Base-by-base conservation (phyloP, 2,113 vertebrate genomes). In the Corvus moneduloides region DNA sequence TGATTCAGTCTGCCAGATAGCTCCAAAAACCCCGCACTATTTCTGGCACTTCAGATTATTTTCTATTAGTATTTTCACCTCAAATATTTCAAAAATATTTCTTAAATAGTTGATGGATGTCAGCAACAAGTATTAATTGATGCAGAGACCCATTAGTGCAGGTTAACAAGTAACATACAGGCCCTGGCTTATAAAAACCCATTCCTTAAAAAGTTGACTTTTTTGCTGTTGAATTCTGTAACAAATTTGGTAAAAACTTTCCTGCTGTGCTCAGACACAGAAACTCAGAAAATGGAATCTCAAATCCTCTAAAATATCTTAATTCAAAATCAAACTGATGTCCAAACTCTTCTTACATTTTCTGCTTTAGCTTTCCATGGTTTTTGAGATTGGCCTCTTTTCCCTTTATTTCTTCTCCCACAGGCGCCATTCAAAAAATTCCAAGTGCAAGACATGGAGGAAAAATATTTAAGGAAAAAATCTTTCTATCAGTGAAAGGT, bases 371-470 rank as follows among this genome's bases (percentile, higher is more conserved):
- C 23, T 44, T 83, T 18, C 23, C 9, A 1, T n/a, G 9, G 2
- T 72, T 44, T 77, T 54, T 68, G 22, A 68, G 44, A 28, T 11
- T 20, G 7, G 6, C 6, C 3, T 55, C 49, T 48, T 19, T 49
- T 48, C 30, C 37, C 11, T 56, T 74, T 46, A 17, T 12, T 26
- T 22, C 37, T 64, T 23, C 37, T 52, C 22, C 19, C 43, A 27
- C 14, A 2, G 6, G 12, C 6, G 2, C 28, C 24, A 19, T 63
- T 81, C 44, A 9, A 86, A 39, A 58, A 48, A 13, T 13, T 66
- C 17, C 18, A 74, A 35, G 10, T 18, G 6, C 11, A n/a, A 33
- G 8, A 63, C 2, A 1, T 15, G 11, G 5, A 32, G 5, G 3
- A 10, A n/a, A 39, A 48, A 37, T 28, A 16, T 2, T 3, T 28